Evolutionary conservation across 2,113 vertebrate genomes (phyloP).

Genomic region (Microtus oregoni): DNA sequence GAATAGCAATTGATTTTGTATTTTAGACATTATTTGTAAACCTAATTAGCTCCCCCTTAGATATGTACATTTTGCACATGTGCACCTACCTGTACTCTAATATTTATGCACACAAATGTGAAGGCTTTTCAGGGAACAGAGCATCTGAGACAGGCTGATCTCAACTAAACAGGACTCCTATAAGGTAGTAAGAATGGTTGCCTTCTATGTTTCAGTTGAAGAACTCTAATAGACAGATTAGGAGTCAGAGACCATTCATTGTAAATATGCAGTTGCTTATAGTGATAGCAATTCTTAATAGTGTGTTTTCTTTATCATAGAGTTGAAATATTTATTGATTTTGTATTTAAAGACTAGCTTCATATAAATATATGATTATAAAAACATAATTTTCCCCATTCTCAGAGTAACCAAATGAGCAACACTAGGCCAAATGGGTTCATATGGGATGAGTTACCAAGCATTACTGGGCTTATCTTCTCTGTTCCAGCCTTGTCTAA

Average conservation of each 20-base stretch:
- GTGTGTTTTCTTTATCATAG: conserved; percentile 5
- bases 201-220: conserved; percentile 44
- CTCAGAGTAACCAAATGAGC: conserved; percentile 44
- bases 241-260: conserved; percentile 60
- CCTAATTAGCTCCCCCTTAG: conserved; percentile 16
- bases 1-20: conserved; percentile 43
- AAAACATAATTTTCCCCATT: conserved; percentile 49
- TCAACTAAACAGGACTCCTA: conserved; percentile 29
- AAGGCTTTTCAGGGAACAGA: conserved; percentile 68
- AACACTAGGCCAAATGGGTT: conserved; percentile 48
- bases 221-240: conserved; percentile 46
- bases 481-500: conserved; percentile 7
- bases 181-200: conserved; percentile 46
- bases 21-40: conserved; percentile 66
- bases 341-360: conserved; percentile 56
- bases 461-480: background rate
- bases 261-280: conserved; percentile 68
- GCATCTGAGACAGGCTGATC: conserved; percentile 42
- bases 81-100: background rate
- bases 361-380: conserved; percentile 39
- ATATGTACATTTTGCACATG: conserved; percentile 25
- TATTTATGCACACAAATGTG: conserved; percentile 54
- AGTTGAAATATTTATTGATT: conserved; percentile 70
- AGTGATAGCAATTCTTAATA: conserved; percentile 7
- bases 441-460: conserved; percentile 44